Percentiles rank a stretch among this genome's conserved stretches.
These are phyloP conservation scores for Scaptomyza tumidula DNA, from an alignment of 2,888 invertebrate species.

Conservation along the genomic window DNA sequence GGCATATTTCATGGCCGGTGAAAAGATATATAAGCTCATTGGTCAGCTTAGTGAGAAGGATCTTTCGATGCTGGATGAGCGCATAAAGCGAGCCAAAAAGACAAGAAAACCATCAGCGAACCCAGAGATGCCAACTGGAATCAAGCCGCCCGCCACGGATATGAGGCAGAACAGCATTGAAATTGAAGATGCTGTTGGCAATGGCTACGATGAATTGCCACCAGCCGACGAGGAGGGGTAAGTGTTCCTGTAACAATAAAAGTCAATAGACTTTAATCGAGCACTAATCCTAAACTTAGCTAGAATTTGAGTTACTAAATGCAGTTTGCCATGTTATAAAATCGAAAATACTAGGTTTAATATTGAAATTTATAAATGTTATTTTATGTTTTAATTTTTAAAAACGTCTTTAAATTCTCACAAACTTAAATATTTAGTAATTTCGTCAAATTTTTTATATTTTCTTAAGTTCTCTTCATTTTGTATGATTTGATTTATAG, in stretches of 20 bases:
- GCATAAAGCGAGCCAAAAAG: constrained; percentile 95
- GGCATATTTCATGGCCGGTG: constrained; percentile 95
- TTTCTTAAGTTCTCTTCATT: constrained; percentile 42
- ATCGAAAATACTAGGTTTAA: background rate
- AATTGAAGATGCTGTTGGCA: constrained; percentile 83
- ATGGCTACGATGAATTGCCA: constrained; percentile 82
- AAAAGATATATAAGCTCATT: constrained; percentile 94
- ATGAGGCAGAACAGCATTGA: constrained; percentile 83
- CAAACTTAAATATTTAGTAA: background rate
- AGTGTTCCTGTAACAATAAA: constrained; percentile 28
- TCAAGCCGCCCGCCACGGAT: constrained; percentile 49
- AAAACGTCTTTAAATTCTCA: background rate
- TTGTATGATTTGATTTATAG: constrained; percentile 46
- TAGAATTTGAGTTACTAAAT: constrained; percentile 1
- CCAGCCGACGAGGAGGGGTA: constrained; percentile 81
- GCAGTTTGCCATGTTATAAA: background rate
- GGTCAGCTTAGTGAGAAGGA: constrained; percentile 98
- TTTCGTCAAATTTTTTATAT: constrained; percentile 25
- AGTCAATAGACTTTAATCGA: background rate
- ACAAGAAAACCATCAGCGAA: constrained; percentile 85
- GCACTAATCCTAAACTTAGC: constrained; percentile 2
- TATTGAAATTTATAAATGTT: background rate
- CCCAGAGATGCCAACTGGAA: constrained; percentile 83
- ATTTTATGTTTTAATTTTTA: background rate
- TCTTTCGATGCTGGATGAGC: constrained; percentile 95